Percentiles rank a stretch among this genome's conserved stretches.
These are phyloP conservation scores for Thamnaconus septentrionalis DNA, from an alignment of 2,113 vertebrate genomes.

Conservation along the genomic window DNA sequence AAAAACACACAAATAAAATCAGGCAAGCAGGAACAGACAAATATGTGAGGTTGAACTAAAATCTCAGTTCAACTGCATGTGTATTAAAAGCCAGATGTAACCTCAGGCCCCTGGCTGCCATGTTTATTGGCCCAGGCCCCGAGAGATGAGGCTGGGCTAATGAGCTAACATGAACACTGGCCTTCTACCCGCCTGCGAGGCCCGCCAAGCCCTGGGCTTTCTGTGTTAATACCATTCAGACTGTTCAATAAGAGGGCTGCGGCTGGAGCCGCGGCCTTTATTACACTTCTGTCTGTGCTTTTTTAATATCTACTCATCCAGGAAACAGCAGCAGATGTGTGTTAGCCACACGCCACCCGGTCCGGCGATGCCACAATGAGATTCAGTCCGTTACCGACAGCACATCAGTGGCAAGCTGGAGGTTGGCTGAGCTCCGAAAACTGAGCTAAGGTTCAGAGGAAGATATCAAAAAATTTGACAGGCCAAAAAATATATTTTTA, in stretches of 20 bases:
- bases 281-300: conserved; percentile 68
- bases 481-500: no score
- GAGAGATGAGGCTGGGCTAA: conserved; percentile 83
- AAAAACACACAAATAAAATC: conserved; percentile 6
- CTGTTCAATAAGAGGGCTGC: conserved; percentile 76
- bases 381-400: conserved; percentile 9
- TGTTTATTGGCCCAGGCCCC: conserved; percentile 80
- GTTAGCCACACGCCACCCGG: conserved; percentile 40
- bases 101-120: conserved; percentile 70
- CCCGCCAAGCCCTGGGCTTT: conserved; percentile 66
- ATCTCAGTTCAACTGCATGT: conserved; percentile 54
- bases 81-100: conserved; percentile 65
- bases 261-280: conserved; percentile 65
- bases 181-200: conserved; percentile 55
- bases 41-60: background rate
- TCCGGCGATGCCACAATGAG: conserved; percentile 46
- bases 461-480: no score
- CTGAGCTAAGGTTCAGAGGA: no score
- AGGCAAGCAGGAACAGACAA: conserved; percentile 20
- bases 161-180: conserved; percentile 85
- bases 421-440: no score
- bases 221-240: conserved; percentile 71
- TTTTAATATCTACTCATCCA: conserved; percentile 73
- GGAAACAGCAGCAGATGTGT: conserved; percentile 51
- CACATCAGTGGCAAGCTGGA: no score